These are phyloP conservation scores for Gobius niger DNA, from an alignment of 2,113 vertebrate species.

Conservation along the genomic window DNA sequence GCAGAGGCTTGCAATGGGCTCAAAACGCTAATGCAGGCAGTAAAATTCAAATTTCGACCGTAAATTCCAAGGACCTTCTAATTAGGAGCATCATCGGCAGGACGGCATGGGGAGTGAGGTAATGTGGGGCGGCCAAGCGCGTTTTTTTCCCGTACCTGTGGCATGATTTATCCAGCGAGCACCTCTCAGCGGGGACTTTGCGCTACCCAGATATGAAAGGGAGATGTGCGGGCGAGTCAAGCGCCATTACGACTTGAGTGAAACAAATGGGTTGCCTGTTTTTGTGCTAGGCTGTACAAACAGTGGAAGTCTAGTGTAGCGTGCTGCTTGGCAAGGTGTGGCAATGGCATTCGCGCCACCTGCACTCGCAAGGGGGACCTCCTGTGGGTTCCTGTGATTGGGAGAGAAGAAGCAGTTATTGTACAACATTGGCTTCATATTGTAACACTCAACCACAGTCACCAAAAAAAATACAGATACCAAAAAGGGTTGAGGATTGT, in stretches of 20 bases:
- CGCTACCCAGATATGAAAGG: constrained; percentile 52
- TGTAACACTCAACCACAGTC: constrained; percentile 77
- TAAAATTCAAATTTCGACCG: constrained; percentile 59
- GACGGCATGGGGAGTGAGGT: constrained; percentile 62
- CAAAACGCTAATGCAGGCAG: constrained; percentile 49
- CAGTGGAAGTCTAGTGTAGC: constrained; percentile 24
- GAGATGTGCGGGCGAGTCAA: constrained; percentile 37
- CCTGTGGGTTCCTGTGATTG: constrained; percentile 76
- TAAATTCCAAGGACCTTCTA: constrained; percentile 62
- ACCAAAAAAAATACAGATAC: constrained; percentile 65
- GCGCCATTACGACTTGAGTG: constrained; percentile 48
- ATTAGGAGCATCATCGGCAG: constrained; percentile 62
- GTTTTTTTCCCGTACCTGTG: constrained; percentile 52
- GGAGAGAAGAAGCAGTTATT: constrained; percentile 74
- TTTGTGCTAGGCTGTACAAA: constrained; percentile 38
- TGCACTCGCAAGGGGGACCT: constrained; percentile 78
- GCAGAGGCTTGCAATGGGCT: constrained; percentile 18
- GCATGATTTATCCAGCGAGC: constrained; percentile 61
- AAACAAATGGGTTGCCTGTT: constrained; percentile 47
- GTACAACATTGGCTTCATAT: constrained; percentile 67
- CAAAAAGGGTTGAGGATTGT: no score
- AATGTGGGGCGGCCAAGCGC: constrained; percentile 58
- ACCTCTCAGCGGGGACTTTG: constrained; percentile 31
- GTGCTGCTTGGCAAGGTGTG: constrained; percentile 75
- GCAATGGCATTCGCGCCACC: constrained; percentile 79